Percentiles rank a stretch among this genome's conserved stretches.
Evolutionary conservation across 2,113 vertebrate species (phyloP).

Genomic region (Pholis gunnellus): DNA sequence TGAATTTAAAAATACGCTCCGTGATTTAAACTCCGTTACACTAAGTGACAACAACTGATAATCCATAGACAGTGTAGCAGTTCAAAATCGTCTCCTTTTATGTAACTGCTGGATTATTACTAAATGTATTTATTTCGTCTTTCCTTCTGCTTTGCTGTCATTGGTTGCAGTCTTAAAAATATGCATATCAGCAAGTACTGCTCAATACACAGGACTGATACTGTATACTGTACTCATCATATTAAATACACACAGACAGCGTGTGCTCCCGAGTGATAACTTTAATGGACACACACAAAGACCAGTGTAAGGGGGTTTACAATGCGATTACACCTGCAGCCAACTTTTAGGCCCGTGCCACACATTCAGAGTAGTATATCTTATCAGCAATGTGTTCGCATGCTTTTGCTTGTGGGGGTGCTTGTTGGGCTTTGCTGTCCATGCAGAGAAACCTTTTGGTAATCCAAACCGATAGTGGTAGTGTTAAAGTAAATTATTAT

Average conservation of each 20-base stretch:
- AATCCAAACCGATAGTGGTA: background rate
- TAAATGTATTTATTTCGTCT: background rate
- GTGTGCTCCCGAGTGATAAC: background rate
- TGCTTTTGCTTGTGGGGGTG: background rate
- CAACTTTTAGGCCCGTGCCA: background rate
- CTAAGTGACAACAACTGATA: background rate
- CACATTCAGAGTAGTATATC: background rate
- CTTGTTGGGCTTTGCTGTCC: background rate
- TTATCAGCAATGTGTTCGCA: background rate
- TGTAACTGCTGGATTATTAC: background rate
- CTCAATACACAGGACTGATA: background rate
- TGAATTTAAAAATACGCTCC: constrained; percentile 49
- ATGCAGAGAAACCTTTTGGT: background rate
- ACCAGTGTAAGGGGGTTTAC: background rate
- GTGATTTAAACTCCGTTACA: constrained; percentile 27
- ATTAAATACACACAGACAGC: background rate
- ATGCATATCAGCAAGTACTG: background rate
- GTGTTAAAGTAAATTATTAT: background rate
- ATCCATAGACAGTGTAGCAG: background rate
- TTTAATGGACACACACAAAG: constrained; percentile 13
- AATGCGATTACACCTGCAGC: background rate
- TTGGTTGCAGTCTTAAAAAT: background rate
- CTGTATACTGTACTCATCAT: background rate
- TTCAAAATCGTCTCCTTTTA: background rate
- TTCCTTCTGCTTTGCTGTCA: background rate